Base-by-base conservation (phyloP, 2,888 invertebrate genomes). In the Peribatodes rhomboidaria region DNA sequence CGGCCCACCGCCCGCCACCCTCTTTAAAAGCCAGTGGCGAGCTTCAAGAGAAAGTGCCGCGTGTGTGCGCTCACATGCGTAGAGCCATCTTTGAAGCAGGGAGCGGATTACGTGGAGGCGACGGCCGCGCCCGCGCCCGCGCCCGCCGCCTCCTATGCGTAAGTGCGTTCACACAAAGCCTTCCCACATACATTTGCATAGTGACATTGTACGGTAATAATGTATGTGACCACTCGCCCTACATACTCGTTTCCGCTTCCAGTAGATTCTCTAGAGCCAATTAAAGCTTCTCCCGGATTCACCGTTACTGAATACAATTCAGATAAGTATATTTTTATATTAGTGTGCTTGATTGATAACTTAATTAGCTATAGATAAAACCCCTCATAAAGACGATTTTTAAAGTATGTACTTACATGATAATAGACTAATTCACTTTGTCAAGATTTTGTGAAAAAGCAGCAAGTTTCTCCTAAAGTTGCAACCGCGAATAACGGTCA, bases 1-100 rank as follows among this genome's bases (percentile, higher is more conserved):
- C 75, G 79, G 68, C 80, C 82, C 81, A 68, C 80, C 85, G 69
- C 85, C 85, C 81, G 77, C 88, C 91, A 86, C 90, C 92, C 92
- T 88, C 91, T 92, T 93, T 92, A 92, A 93, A 94, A 94, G 94
- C 94, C 94, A 93, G 90, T 92, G 93, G 93, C 93, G 93, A 93
- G 94, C 93, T 94, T 91, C 92, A 92, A 94, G 94, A 94, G 94
- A 93, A 94, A 94, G 92, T 93, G 94, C 93, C 92, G 88, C 91
- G 90, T 92, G 87, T 90, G 89, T 89, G 90, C 87, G 82, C 91
- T 89, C 91, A 92, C 92, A 92, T 90, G 86, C 90, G 89, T 90
- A 90, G 80, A 86, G 86, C 88, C 90, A 90, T 92, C 92, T 91
- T 92, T 88, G 83, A 79, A 82, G 83, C 78, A 80, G 85, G 84